These are phyloP conservation scores for Neoniphon sammara DNA, from an alignment of 2,797 vertebrate genomes.

Conservation along the genomic window DNA sequence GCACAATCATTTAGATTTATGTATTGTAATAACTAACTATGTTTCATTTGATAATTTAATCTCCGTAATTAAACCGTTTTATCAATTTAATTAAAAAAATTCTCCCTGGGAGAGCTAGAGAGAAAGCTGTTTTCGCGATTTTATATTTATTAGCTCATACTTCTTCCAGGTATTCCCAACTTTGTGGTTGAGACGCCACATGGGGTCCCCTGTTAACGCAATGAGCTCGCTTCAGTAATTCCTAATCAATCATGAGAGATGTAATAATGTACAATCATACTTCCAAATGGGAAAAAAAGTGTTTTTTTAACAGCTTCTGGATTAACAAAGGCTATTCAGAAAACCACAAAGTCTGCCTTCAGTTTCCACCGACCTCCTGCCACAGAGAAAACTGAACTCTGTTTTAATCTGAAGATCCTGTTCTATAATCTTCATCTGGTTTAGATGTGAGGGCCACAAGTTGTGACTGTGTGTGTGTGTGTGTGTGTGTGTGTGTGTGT, in stretches of 20 bases:
- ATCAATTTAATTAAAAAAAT: slow-evolving; percentile 43
- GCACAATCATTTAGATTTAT: slow-evolving; percentile 29
- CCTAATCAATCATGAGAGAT: background rate
- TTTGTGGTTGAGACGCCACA: background rate
- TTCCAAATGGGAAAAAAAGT: background rate
- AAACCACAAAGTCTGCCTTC: background rate
- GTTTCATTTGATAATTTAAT: slow-evolving; percentile 37
- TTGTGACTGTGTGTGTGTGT: background rate
- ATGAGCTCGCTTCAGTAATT: background rate
- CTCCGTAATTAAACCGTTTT: slow-evolving; percentile 34
- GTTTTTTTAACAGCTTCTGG: background rate
- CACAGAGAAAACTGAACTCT: background rate
- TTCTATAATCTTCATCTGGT: too few relatives aligned
- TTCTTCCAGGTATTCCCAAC: slow-evolving; percentile 32
- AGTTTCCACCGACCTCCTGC: background rate
- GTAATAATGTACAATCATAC: background rate
- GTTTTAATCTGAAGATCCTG: too few relatives aligned
- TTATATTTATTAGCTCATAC: slow-evolving; percentile 40
- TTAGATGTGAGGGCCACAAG: too few relatives aligned
- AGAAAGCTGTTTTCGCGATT: slow-evolving; percentile 8
- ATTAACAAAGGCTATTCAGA: background rate
- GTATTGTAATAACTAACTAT: slow-evolving; percentile 30
- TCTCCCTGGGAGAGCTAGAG: slow-evolving; percentile 13
- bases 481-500: too few relatives aligned
- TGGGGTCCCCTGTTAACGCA: slow-evolving; percentile 2